Evolutionary conservation across 2,888 invertebrate genomes (phyloP), one percentile per base, ranked within the genome.

Genomic region (Pyrgus malvae): DNA sequence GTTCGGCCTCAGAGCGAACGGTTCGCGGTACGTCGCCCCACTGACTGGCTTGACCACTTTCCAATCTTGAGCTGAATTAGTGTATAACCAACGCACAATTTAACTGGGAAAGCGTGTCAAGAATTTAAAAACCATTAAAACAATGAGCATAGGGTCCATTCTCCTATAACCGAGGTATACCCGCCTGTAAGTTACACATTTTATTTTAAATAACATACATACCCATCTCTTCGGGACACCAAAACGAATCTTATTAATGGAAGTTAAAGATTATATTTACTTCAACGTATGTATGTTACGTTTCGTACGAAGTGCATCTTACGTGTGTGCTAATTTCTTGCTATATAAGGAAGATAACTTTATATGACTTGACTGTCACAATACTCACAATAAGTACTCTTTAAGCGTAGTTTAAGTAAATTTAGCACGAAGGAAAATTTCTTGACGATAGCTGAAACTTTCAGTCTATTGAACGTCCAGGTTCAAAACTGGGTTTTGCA

Each of bases 21-120:
- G 56, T 57, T 63, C 63, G 65, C 54, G 48, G 58, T 62, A 66
- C 62, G 60, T 64, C 72, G 69, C 67, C 61, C 49, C 60, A 67
- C 66, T 66, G 67, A 81, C 82, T 78, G 57, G 60, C 62, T 61
- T 72, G 76, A 73, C 76, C 74, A 82, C 82, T 82, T 82, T 82
- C 81, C 67, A 82, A 82, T 81, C 77, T 77, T 68, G 66, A 69
- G 66, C 65, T 60, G 69, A 59, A 59, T 62, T 62, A 58, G 58
- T 57, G 46, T 57, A 61, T 57, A 62, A 60, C 60, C 58, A 60
- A 37, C 51, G 37, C 55, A 56, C 60, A 51, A 57, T 38, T 35
- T 56, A 37, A 31, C 42, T 25, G 48, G 37, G 45, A 64, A 68
- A 65, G 63, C 62, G 60, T 61, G 60, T 64, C 67, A 64, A 59